phyloP scores from a whole-genome alignment of 2,113 vertebrate genomes.

The Zapornia atra region DNA sequence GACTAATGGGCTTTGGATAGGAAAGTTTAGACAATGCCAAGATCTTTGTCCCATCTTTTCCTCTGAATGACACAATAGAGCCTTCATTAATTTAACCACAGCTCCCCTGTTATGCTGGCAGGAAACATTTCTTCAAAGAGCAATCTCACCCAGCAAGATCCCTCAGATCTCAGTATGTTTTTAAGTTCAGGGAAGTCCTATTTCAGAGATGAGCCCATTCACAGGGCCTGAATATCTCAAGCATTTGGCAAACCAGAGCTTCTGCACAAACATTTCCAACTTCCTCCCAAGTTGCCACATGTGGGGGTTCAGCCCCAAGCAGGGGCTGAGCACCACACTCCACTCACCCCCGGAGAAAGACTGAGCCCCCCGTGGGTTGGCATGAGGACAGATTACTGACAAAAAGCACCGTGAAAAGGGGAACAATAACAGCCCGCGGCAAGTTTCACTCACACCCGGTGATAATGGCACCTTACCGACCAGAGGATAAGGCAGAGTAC shows the following conservation, averaged over 20 bases:
- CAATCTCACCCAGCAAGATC: constrained; percentile 20
- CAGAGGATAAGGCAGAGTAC: too few species aligned
- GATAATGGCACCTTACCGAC: too few species aligned
- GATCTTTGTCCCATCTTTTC: not conserved
- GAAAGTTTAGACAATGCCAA: constrained; percentile 5
- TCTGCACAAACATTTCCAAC: not conserved
- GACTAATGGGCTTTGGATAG: constrained; percentile 11
- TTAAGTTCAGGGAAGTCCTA: too few species aligned
- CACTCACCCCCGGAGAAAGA: too few species aligned
- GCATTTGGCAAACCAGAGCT: not conserved
- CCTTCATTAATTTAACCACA: constrained; percentile 39
- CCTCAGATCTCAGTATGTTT: constrained; percentile 56
- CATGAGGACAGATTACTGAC: too few species aligned
- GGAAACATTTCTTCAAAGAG: constrained; percentile 52
- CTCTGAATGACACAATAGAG: not conserved
- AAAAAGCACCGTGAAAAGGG: too few species aligned
- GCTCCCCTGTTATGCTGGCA: not conserved
- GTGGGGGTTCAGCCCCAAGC: too few species aligned
- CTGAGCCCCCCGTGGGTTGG: too few species aligned
- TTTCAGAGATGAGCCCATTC: not conserved
- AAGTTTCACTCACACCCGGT: too few species aligned
- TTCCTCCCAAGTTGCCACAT: not conserved
- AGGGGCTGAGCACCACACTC: too few species aligned
- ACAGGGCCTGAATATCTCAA: not conserved
- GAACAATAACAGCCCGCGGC: too few species aligned